These are phyloP conservation scores for Trogon melanurus DNA, from an alignment of 2,113 vertebrate species.

Conservation along the genomic window DNA sequence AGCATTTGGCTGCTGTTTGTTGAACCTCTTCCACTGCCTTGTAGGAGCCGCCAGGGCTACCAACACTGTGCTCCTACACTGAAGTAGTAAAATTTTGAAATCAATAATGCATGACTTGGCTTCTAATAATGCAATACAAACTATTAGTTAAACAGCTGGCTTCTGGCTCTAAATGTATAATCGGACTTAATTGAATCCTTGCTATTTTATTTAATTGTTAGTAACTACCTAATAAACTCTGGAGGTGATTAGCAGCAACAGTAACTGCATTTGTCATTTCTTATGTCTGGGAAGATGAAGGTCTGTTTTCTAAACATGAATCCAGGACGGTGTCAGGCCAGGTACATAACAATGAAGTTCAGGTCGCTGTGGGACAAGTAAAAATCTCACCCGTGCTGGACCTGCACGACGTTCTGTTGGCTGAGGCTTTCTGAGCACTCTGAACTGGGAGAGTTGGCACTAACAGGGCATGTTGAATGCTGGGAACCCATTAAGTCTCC, in stretches of 20 bases:
- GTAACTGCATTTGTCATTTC: slow-evolving; percentile 55
- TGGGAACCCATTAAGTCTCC: neutral
- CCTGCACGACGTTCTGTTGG: neutral
- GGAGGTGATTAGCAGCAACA: slow-evolving; percentile 57
- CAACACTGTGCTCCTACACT: neutral
- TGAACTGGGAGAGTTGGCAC: neutral
- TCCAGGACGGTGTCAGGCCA: neutral
- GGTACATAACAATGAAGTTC: neutral
- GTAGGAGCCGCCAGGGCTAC: neutral
- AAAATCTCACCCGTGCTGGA: neutral
- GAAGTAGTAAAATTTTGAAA: slow-evolving; percentile 41
- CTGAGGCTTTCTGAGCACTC: neutral
- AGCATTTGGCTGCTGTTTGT: neutral
- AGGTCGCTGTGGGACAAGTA: neutral
- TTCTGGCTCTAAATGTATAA: slow-evolving; percentile 63
- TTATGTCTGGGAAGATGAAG: slow-evolving; percentile 17
- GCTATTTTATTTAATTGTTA: slow-evolving; percentile 71
- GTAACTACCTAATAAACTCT: slow-evolving; percentile 69
- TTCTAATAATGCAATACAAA: slow-evolving; percentile 63
- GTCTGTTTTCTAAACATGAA: neutral
- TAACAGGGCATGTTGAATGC: neutral
- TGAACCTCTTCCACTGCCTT: neutral
- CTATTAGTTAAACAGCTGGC: slow-evolving; percentile 69
- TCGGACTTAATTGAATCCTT: slow-evolving; percentile 68
- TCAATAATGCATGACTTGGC: slow-evolving; percentile 66